A percentile compares a stretch with the other conserved stretches of the same genome.
Evolutionary conservation across 2,797 vertebrate species (phyloP).

Genomic region (Graptemys geographica): DNA sequence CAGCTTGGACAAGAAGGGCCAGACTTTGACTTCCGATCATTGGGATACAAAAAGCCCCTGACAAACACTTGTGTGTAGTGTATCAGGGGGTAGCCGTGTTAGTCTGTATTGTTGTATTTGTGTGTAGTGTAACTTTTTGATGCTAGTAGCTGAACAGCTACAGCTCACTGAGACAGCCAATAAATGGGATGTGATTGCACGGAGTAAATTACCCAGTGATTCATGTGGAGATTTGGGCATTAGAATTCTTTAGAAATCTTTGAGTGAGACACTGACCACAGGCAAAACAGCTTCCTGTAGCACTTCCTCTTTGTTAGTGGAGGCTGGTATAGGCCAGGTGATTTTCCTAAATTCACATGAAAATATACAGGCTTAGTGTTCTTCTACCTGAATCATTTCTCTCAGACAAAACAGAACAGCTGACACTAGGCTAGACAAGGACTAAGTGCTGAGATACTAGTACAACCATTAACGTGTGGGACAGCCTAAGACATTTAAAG

Average conservation of each 20-base stretch:
- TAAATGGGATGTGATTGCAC: neutral
- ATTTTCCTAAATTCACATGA: neutral
- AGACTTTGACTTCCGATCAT: constrained; percentile 1
- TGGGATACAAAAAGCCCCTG: constrained; percentile 4
- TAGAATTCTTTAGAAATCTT: neutral
- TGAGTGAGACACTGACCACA: constrained; percentile 25
- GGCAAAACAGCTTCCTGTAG: constrained; percentile 39
- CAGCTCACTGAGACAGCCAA: neutral
- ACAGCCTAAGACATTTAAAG: neutral
- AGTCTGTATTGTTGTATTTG: neutral
- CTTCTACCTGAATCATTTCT: constrained; percentile 6
- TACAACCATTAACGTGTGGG: neutral
- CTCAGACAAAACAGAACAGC: neutral
- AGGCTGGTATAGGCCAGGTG: neutral
- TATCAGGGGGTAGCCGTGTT: neutral
- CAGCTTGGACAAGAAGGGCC: neutral
- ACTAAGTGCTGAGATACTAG: neutral
- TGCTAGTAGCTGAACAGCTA: neutral
- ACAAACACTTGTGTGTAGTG: neutral
- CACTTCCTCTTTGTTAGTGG: constrained; percentile 58
- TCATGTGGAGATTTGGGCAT: neutral
- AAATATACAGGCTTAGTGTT: neutral
- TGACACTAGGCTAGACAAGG: neutral
- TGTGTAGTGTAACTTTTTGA: neutral
- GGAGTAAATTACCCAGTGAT: neutral